Conservation (phyloP, 2,888 invertebrate genomes). For the Erebia palarica region DNA sequence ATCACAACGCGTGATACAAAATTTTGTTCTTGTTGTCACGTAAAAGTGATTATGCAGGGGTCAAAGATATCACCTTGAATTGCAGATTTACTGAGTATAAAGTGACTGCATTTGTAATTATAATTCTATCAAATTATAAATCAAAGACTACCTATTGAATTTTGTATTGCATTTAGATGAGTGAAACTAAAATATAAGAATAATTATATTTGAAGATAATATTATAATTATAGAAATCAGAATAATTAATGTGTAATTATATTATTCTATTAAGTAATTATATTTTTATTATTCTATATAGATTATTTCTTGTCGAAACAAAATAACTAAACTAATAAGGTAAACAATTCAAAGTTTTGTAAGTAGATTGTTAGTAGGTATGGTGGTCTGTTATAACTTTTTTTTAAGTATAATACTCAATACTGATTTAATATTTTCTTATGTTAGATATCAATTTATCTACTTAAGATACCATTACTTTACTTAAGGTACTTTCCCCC, state of each 20-base stretch:
- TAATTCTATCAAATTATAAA: background rate
- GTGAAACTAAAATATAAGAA: no score
- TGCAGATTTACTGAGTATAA: constrained; percentile 38
- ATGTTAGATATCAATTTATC: background rate
- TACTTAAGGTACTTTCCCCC: background rate
- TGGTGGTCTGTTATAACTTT: background rate
- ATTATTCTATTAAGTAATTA: no score
- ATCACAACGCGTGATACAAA: constrained; percentile 36
- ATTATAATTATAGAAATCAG: no score
- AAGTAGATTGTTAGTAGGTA: no score
- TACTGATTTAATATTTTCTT: background rate
- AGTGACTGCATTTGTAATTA: constrained; percentile 10
- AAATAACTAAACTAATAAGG: no score
- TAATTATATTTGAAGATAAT: no score
- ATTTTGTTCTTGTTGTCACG: constrained; percentile 39
- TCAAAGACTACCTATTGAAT: background rate
- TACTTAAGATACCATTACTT: background rate
- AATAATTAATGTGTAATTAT: no score
- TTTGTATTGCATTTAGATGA: background rate
- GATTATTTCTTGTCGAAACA: no score
- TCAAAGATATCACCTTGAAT: constrained; percentile 55
- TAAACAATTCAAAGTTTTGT: no score
- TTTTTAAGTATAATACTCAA: background rate
- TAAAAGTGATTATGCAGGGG: constrained; percentile 55
- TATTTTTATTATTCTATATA: no score